Conservation (phyloP, 2,888 invertebrate species). For the Steinernema scapterisci region DNA sequence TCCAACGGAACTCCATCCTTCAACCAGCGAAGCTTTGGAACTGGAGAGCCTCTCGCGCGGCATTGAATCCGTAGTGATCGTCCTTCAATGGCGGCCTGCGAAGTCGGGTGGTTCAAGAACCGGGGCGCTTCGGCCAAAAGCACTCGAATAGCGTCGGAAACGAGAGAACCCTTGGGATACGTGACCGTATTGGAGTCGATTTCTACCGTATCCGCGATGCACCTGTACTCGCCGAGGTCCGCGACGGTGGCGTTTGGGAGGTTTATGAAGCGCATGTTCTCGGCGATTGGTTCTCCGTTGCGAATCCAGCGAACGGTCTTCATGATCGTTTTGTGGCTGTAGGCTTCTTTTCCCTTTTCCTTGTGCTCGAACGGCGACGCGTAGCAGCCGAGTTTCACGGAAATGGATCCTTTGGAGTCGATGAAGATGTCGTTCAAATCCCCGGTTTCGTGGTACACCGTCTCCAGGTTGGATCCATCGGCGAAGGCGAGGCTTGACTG, state of each 20-base stretch:
- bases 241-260: background rate
- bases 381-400: background rate
- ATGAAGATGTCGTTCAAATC: background rate
- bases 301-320: slow-evolving; percentile 1
- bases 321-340: background rate
- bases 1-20: background rate
- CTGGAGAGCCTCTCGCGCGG: background rate
- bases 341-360: background rate
- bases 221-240: slow-evolving; percentile 3
- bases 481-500: background rate
- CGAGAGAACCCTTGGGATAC: background rate
- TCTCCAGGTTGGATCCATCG: background rate
- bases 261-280: background rate
- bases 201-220: background rate
- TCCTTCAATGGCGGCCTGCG: slow-evolving; percentile 11
- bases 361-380: background rate
- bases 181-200: background rate
- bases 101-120: background rate
- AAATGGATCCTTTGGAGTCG: background rate
- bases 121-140: background rate
- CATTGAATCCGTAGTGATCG: background rate
- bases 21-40: slow-evolving; percentile 1
- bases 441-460: background rate
- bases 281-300: background rate
- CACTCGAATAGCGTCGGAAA: background rate